These are phyloP conservation scores for Tympanuchus pallidicinctus DNA, from an alignment of 2,113 vertebrate species.

Conservation along the genomic window DNA sequence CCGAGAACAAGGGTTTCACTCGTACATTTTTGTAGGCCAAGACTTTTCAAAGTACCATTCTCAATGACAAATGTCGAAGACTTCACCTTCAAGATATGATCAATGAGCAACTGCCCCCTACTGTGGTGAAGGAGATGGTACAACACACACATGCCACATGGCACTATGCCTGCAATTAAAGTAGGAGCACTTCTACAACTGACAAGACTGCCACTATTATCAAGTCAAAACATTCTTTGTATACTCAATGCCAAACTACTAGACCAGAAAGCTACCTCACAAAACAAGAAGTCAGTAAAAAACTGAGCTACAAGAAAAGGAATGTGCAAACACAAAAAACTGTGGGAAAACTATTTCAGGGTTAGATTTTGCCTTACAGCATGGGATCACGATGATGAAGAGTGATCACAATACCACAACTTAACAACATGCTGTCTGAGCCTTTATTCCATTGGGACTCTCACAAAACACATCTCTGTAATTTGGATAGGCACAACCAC, in stretches of 20 bases:
- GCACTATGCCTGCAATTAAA: background rate
- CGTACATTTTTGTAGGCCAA: constrained; percentile 1
- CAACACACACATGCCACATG: background rate
- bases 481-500: background rate
- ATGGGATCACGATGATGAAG: background rate
- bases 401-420: background rate
- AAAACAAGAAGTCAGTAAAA: background rate
- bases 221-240: background rate
- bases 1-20: background rate
- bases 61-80: constrained; percentile 22
- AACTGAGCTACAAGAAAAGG: background rate
- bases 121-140: background rate
- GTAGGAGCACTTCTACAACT: background rate
- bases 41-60: constrained; percentile 59
- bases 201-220: background rate
- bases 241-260: background rate
- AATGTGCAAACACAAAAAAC: background rate
- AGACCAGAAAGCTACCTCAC: background rate
- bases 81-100: constrained; percentile 54
- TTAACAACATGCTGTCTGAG: background rate
- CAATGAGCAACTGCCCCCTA: background rate
- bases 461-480: background rate
- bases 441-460: background rate
- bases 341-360: background rate
- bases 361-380: background rate